Percentiles rank a stretch among this genome's conserved stretches.
Evolutionary conservation across 2,888 invertebrate genomes (phyloP).

Genomic region (Oscheius onirici): DNA sequence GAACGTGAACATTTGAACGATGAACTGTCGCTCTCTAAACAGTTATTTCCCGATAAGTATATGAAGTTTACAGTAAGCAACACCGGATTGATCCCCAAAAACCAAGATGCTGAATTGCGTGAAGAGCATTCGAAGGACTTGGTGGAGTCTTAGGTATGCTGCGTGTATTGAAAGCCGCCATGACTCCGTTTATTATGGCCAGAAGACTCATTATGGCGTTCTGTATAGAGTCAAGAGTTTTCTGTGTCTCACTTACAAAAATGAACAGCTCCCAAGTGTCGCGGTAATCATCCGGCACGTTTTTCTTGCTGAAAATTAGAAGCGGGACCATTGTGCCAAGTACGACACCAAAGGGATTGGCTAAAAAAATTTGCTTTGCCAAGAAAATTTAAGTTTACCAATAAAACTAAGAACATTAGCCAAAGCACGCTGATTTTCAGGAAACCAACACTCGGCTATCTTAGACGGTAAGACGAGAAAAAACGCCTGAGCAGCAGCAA

Average conservation of each 20-base stretch:
- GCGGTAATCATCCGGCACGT: neutral
- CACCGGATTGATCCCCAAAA: conserved; percentile 47
- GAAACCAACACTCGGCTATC: conserved; percentile 70
- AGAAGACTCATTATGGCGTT: conserved; percentile 43
- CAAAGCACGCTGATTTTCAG: conserved; percentile 65
- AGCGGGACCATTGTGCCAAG: conserved; percentile 62
- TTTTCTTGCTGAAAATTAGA: conserved; percentile 42
- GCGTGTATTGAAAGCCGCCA: conserved; percentile 38
- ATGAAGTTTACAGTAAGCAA: conserved; percentile 36
- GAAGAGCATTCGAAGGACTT: conserved; percentile 61
- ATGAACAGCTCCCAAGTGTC: conserved; percentile 38
- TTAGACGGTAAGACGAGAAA: conserved; percentile 63
- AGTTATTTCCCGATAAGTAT: neutral
- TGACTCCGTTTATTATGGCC: conserved; percentile 41
- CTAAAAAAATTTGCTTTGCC: no score
- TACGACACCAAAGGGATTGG: conserved; percentile 68
- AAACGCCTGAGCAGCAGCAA: conserved; percentile 65
- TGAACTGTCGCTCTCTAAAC: conserved; percentile 51
- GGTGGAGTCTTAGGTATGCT: conserved; percentile 65
- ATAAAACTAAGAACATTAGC: conserved; percentile 68
- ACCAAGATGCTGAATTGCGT: conserved; percentile 37
- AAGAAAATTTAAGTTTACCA: no score
- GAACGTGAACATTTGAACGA: conserved; percentile 64
- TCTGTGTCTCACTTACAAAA: conserved; percentile 37
- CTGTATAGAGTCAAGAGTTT: conserved; percentile 37